Evolutionary conservation across 2,888 invertebrate genomes (phyloP).

Genomic region (Carabus problematicus): DNA sequence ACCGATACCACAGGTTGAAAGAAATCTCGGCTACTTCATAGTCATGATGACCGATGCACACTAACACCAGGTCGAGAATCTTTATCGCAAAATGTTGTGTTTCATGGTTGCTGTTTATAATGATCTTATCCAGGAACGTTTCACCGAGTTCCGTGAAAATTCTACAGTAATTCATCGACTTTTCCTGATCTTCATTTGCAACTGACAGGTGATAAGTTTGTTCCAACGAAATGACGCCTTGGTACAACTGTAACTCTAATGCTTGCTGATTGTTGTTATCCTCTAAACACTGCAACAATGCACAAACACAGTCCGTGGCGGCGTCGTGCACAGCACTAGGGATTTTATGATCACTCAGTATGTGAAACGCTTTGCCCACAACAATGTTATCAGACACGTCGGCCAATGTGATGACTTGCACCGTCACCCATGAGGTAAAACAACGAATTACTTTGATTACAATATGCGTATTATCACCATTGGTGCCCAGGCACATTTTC

Average conservation of each 20-base stretch:
- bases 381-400: conserved; percentile 77
- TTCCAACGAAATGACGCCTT: conserved; percentile 80
- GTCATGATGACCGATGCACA: conserved; percentile 96
- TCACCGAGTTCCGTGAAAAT: conserved; percentile 95
- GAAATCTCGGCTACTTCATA: conserved; percentile 95
- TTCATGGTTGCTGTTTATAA: conserved; percentile 67
- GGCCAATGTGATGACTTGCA: conserved; percentile 79
- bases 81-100: conserved; percentile 78
- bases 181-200: conserved; percentile 92
- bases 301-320: conserved; percentile 89
- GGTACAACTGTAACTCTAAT: conserved; percentile 81
- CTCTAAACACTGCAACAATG: conserved; percentile 83
- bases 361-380: conserved; percentile 75
- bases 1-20: conserved; percentile 95
- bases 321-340: conserved; percentile 76
- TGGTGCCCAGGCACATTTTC: conserved; percentile 74
- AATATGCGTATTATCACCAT: conserved; percentile 70
- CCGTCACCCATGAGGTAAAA: conserved; percentile 90
- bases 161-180: conserved; percentile 91
- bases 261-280: conserved; percentile 75
- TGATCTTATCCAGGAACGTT: conserved; percentile 85
- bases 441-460: conserved; percentile 81
- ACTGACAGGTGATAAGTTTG: conserved; percentile 90
- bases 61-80: conserved; percentile 86
- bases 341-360: conserved; percentile 68